Base-by-base conservation (phyloP, 2,113 vertebrate species). In the Myiopsitta monachus region DNA sequence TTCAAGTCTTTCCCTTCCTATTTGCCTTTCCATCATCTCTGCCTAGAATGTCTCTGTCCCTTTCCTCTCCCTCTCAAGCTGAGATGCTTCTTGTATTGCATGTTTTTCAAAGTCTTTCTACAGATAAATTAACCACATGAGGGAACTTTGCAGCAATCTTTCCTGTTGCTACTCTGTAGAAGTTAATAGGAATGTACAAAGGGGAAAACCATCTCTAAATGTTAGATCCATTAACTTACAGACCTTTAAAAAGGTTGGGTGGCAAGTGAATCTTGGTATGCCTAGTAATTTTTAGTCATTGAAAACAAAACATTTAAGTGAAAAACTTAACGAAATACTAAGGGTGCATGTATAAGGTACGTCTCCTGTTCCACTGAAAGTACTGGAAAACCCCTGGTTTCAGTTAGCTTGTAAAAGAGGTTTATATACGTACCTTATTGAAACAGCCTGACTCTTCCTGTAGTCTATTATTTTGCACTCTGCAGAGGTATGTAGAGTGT, bases 11-110 rank as follows among this genome's bases (percentile, higher is more conserved):
- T 64, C 9, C 76, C 30, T 61, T 94, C 36, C 67, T 82, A 23
- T 90, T 96, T 95, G 63, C 67, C 36, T 92, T 96, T 96, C 94
- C 69, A 91, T 94, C 64, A 91, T 96, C 88, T 80, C 54, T 72
- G 59, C 47, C 13, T 86, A 26, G 43, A 77, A 83, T 39, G 44
- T 67, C 66, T 78, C 16, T 87, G 77, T 55, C 83, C 92, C n/a
- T 90, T 83, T 44, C 41, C 36, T 82, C 38, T 72, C 36, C 18
- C 31, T 76, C 61, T 66, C 22, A 67, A 75, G 66, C 47, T 49
- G 62, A 81, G 94, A 90, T 51, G 16, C 7, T 77, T 92, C 87
- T 61, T 73, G 16, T 64, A 51, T 64, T 82, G 28, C 39, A 27
- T 76, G 28, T 52, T 92, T 89, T 93, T 57, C 57, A 28, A 72